Conservation (phyloP, 92 coral and sea anemone species). For the Heliopora coerulea region DNA sequence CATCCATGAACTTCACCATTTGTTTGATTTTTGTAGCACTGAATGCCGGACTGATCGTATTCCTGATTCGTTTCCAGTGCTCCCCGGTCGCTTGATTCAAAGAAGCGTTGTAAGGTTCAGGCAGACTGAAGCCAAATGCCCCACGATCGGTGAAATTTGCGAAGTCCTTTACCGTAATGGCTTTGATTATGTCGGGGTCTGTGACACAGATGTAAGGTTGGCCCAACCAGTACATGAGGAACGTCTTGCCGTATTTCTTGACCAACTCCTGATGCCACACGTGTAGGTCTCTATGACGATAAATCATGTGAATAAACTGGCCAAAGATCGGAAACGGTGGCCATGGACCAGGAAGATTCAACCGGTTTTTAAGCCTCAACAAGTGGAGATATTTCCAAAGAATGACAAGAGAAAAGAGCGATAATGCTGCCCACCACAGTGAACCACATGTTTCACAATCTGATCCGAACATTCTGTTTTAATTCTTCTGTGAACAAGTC, state of each 20-base stretch:
- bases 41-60: conserved; percentile 61
- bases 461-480: not conserved
- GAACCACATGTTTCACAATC: not conserved
- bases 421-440: not conserved
- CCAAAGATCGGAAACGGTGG: conserved; percentile 1
- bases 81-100: conserved; percentile 56
- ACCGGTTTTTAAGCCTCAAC: not conserved
- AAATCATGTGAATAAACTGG: conserved; percentile 3
- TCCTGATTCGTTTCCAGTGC: conserved; percentile 69
- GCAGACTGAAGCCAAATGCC: conserved; percentile 28
- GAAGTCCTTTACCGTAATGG: conserved; percentile 59
- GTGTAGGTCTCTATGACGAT: conserved; percentile 3
- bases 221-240: conserved; percentile 38
- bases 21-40: conserved; percentile 62
- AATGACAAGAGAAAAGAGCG: not conserved
- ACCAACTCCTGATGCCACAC: conserved; percentile 9
- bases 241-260: conserved; percentile 59
- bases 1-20: conserved; percentile 67
- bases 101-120: conserved; percentile 61
- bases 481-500: not conserved
- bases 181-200: conserved; percentile 63
- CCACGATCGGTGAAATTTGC: conserved; percentile 57
- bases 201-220: conserved; percentile 42
- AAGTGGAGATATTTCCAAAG: not conserved
- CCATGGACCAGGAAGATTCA: not conserved